Base-by-base conservation (phyloP, 2,888 invertebrate genomes). In the Drosophila ochracea region DNA sequence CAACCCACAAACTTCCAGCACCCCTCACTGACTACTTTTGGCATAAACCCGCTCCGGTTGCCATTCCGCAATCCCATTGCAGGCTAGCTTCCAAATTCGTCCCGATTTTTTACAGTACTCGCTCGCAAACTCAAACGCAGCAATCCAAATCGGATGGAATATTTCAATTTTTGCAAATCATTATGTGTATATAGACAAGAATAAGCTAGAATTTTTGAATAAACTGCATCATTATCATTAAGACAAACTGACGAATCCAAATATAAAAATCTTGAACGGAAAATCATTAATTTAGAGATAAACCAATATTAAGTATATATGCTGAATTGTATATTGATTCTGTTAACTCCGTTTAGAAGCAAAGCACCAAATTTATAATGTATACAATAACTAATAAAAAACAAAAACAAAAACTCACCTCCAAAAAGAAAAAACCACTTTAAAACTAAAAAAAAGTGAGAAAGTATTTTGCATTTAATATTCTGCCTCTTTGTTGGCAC, bases 21-120 rank as follows among this genome's bases (percentile, higher is more conserved):
- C 11, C 47, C 37, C 31, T 25, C 47, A 7, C 31, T 2, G 41
- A 39, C 39, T 31, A 25, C 35, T 43, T 65, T 47, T 62, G 50
- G 59, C 58, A 60, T 41, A 47, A 41, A 30, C 68, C 53, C 65
- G 30, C 64, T 55, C 64, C 75, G 37, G 55, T 53, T 57, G 35
- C 41, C 62, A 52, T 59, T 52, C 53, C 61, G 35, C 61, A 50
- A 47, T 30, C 62, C 60, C 76, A 64, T 53, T 58, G 50, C 65
- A 63, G 73, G 70, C 67, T 68, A 59, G 73, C 76, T 89, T 83
- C 83, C 85, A 80, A 87, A 82, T 88, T 80, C 69, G 73, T 68
- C 28, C 52, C 30, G 49, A 54, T 58, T 57, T 41, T 53, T 13
- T 66, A 70, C 58, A 58, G 58, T 58, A 21, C 16, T 16, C 58